Conservation (phyloP, 1,140 invertebrate genomes). For the Grapholita molesta region DNA sequence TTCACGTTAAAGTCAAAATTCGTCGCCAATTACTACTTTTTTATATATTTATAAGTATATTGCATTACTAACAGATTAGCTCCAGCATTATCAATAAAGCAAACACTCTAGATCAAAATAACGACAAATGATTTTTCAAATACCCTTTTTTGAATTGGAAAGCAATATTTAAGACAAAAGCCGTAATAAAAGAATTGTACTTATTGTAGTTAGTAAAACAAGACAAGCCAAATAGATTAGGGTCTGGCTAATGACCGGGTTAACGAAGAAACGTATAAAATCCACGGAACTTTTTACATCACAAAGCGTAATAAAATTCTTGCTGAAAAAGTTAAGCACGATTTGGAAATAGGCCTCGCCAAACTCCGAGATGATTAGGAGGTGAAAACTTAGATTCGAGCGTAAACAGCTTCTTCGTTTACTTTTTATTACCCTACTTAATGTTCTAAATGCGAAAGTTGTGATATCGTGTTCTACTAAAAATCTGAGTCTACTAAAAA, state of each 20-base stretch:
- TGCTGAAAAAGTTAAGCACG: not conserved
- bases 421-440: not conserved
- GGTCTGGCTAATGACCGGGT: not conserved
- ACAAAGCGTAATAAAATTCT: not conserved
- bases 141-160: no score
- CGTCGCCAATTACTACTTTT: no score
- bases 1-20: no score
- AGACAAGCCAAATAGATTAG: not conserved
- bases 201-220: not conserved
- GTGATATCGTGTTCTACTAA: not conserved
- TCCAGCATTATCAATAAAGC: no score
- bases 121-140: no score
- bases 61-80: no score
- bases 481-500: not conserved
- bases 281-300: not conserved
- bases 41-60: no score
- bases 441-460: not conserved
- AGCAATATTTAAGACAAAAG: no score
- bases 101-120: no score
- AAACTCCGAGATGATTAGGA: not conserved
- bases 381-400: not conserved
- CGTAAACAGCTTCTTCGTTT: not conserved
- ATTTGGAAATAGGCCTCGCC: not conserved
- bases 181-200: no score
- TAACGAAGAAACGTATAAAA: not conserved